These are phyloP conservation scores for Tribolium castaneum DNA, from an alignment of 1,140 invertebrate genomes.

Conservation along the genomic window DNA sequence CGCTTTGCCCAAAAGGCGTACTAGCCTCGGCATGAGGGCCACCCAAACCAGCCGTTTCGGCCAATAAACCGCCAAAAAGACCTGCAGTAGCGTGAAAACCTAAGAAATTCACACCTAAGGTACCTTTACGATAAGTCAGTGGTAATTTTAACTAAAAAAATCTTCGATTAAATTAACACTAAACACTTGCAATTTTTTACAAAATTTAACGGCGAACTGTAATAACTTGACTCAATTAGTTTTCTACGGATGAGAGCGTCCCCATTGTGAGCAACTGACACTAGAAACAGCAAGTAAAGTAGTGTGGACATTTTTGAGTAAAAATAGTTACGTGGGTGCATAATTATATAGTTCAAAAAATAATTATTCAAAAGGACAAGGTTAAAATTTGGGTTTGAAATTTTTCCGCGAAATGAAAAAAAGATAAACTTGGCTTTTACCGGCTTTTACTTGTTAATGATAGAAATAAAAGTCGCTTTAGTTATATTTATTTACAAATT, in stretches of 20 bases:
- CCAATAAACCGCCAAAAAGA: slow-evolving; percentile 68
- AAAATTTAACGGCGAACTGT: neutral
- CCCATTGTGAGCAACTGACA: neutral
- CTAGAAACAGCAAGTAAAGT: neutral
- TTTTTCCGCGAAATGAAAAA: too few relatives aligned
- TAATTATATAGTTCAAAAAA: neutral
- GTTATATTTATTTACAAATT: neutral
- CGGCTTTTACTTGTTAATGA: too few relatives aligned
- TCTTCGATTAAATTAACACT: neutral
- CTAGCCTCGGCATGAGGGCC: slow-evolving; percentile 74
- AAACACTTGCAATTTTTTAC: neutral
- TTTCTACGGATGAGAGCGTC: neutral
- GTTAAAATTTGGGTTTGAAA: neutral
- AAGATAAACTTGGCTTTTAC: too few relatives aligned
- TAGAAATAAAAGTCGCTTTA: neutral
- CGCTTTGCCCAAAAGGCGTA: slow-evolving; percentile 72
- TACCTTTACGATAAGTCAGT: slow-evolving; percentile 68
- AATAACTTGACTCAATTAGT: neutral
- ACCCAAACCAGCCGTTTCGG: slow-evolving; percentile 66
- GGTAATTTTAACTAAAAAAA: neutral
- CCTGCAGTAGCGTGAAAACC: slow-evolving; percentile 79
- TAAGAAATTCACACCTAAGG: slow-evolving; percentile 76
- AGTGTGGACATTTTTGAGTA: neutral
- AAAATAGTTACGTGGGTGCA: neutral
- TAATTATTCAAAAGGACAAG: neutral